phyloP scores from a whole-genome alignment of 2,888 invertebrate species.

The Phaedon cochleariae region DNA sequence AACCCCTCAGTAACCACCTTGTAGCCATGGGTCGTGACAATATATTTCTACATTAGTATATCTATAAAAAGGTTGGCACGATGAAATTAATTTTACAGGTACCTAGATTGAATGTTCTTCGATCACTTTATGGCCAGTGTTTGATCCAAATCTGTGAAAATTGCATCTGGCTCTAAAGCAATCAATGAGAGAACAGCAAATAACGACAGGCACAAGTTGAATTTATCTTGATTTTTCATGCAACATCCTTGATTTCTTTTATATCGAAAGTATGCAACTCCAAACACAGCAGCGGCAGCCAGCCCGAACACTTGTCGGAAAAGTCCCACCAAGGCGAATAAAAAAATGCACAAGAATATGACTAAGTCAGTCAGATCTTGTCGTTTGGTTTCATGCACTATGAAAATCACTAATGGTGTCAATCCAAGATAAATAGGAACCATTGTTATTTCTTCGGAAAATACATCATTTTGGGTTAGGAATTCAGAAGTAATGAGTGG shows the following conservation, averaged over 20 bases:
- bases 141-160: background rate
- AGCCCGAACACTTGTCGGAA: conserved; percentile 6
- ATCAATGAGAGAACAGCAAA: conserved; percentile 25
- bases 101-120: too few relatives aligned
- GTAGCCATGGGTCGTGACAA: too few relatives aligned
- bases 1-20: too few relatives aligned
- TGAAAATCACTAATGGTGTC: conserved; percentile 37
- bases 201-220: conserved; percentile 22
- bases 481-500: conserved; percentile 42
- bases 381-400: conserved; percentile 40
- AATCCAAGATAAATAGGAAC: conserved; percentile 39
- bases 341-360: conserved; percentile 33
- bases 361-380: conserved; percentile 46
- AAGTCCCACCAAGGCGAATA: conserved; percentile 9
- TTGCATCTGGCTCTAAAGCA: conserved; percentile 17
- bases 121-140: too few relatives aligned
- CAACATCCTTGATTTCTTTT: conserved; percentile 24
- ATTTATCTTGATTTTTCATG: conserved; percentile 14
- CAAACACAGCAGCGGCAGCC: conserved; percentile 11
- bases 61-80: too few relatives aligned
- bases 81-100: too few relatives aligned
- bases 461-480: conserved; percentile 38
- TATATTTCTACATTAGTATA: too few relatives aligned
- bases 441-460: conserved; percentile 35
- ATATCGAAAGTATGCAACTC: conserved; percentile 15